These are phyloP conservation scores for Paedocypris micromegethes DNA, from an alignment of 2,797 vertebrate genomes.

Conservation along the genomic window DNA sequence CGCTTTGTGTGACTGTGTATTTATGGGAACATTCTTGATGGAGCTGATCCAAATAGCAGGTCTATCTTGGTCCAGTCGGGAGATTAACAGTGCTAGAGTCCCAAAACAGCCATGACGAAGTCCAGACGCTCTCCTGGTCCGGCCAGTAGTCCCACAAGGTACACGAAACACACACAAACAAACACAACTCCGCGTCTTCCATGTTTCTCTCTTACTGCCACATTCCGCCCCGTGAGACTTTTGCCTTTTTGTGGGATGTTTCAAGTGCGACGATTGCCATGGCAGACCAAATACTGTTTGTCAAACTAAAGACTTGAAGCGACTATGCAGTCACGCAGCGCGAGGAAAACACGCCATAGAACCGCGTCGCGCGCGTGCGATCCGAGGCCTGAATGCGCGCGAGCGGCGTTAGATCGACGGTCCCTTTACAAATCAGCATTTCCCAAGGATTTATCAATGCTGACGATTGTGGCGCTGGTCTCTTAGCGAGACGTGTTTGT, in stretches of 20 bases:
- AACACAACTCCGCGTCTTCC: slow-evolving; percentile 35
- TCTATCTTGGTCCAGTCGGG: slow-evolving; percentile 11
- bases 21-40: not conserved
- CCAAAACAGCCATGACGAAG: not conserved
- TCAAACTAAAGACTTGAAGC: slow-evolving; percentile 35
- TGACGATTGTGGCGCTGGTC: slow-evolving; percentile 32
- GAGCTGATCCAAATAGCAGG: slow-evolving; percentile 13
- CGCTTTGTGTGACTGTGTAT: not conserved
- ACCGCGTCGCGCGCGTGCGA: slow-evolving; percentile 15
- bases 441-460: slow-evolving; percentile 23
- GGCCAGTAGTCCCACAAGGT: slow-evolving; percentile 2
- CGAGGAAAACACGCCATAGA: slow-evolving; percentile 47
- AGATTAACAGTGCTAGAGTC: not conserved
- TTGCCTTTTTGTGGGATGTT: slow-evolving; percentile 30
- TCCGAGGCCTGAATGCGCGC: slow-evolving; percentile 22
- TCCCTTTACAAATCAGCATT: slow-evolving; percentile 46
- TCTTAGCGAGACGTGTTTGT: slow-evolving; percentile 26
- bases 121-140: not conserved
- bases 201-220: slow-evolving; percentile 34
- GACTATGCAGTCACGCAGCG: slow-evolving; percentile 44
- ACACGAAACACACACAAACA: not conserved
- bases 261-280: slow-evolving; percentile 30
- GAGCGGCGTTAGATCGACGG: slow-evolving; percentile 25
- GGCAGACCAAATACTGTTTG: slow-evolving; percentile 49
- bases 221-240: slow-evolving; percentile 34